These are phyloP conservation scores for Salminus brasiliensis DNA, from an alignment of 2,113 vertebrate genomes.

Conservation along the genomic window DNA sequence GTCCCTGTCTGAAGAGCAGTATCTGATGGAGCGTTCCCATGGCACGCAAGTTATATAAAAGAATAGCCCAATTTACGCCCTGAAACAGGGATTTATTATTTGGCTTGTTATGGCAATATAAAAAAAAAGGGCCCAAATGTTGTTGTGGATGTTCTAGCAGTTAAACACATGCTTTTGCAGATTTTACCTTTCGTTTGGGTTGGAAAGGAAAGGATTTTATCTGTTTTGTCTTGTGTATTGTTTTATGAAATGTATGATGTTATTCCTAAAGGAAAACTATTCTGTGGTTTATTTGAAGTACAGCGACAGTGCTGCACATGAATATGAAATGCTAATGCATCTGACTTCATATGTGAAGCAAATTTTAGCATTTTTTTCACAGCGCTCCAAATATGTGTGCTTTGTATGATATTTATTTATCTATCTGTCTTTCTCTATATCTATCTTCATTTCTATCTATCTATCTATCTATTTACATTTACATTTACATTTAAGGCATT, in stretches of 20 bases:
- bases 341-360: too few relatives aligned
- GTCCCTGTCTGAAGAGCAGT: constrained; percentile 76
- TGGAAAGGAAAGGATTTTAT: neutral
- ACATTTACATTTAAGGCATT: neutral
- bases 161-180: constrained; percentile 9
- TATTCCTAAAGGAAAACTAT: neutral
- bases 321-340: neutral
- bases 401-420: too few relatives aligned
- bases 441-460: neutral
- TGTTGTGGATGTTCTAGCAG: constrained; percentile 53
- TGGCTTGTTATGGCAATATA: constrained; percentile 70
- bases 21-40: constrained; percentile 73
- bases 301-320: neutral
- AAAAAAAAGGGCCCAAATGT: constrained; percentile 61
- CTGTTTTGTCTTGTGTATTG: neutral
- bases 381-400: too few relatives aligned
- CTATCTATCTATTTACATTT: too few relatives aligned
- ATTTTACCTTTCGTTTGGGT: constrained; percentile 4
- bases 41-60: constrained; percentile 72
- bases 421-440: neutral
- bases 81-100: constrained; percentile 58
- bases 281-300: neutral
- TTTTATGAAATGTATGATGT: neutral
- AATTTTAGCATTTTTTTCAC: too few relatives aligned
- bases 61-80: constrained; percentile 74